Evolutionary conservation across 1,140 invertebrate species (phyloP), one percentile per base, ranked within the genome.

Genomic region (Belonocnema kinseyi): DNA sequence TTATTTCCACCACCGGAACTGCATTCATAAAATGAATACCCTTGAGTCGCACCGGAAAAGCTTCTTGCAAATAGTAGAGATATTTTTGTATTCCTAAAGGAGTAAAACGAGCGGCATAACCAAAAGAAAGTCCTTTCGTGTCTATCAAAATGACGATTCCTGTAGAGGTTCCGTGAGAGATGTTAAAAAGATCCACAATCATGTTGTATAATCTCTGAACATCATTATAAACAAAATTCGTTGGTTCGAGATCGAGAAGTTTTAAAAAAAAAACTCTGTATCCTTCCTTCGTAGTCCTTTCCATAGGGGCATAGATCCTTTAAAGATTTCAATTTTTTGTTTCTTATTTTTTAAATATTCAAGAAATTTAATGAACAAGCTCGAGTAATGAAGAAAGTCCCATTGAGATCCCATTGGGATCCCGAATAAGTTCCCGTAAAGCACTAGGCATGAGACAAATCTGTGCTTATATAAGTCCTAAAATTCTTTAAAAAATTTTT

Each of bases 11-110:
- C 46, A 95, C 93, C 0, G 92, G 88, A 0, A 93, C 93, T 17
- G 93, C 93, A 81, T 95, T 95, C n/a, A 95, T 87, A 80, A 95
- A 94, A 85, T 96, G 95, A 11, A 95, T 87, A 0, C 92, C 93
- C 80, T 94, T 94, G 5, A 96, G 82, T 75, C 93, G 92, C n/a
- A 95, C 90, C 1, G 95, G 93, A 87, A 94, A 92, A 26, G 92
- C 93, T 89, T 95, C 94, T 93, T 95, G 88, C 76, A 95, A 85
- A 82, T 95, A 95, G 78, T 91, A 94, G 0, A 95, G 83, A 73
- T 92, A 92, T 84, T 95, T 95, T 76, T 94, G 94, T 56, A 95
- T 80, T 14, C 91, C 89, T 80, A 93, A 88, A 2, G 94, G 82
- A 74, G 93, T 94, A 2, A 95, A 76, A 74, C 92, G 92, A 2